Base-by-base conservation (phyloP, 2,888 invertebrate species). In the Scelioninae gen. 1 region DNA sequence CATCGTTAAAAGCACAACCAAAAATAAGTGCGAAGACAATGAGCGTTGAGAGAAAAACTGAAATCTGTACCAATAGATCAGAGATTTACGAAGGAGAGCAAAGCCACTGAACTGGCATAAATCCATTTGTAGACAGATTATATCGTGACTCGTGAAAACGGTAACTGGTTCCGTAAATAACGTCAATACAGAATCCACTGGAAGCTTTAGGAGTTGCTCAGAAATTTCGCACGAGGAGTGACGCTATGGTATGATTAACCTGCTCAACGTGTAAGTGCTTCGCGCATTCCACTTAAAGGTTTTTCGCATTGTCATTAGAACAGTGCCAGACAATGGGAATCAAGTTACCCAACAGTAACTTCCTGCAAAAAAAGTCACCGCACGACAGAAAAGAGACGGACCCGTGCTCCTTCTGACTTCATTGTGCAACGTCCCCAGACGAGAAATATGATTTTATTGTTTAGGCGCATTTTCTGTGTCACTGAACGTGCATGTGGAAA, bases 251-350 rank as follows among this genome's bases (percentile, higher is more conserved):
- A 29, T 69, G 78, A 71, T 78, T 71, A 78, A 78, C 63, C 69
- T 47, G 78, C 60, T 55, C 68, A 60, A 43, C 77, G 77, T 55
- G 62, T 62, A 53, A 77, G 77, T 62, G 68, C 68, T 49, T 10
- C 60, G 72, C 47, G 47, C 72, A 74, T 66, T 79, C 79, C 79
- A 47, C 66, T 79, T 74, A 55, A 51, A 72, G 66, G 55, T 68
- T 74, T 79, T 71, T 79, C 79, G 72, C 79, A 74, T 74, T 79
- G 79, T 79, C 79, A 79, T 79, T 79, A 79, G 60, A 71, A 13
- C 65, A 45, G 79, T 45, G 43, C n/a, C 74, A 47, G 66, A 79
- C 79, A 79, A 79, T 79, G 66, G 74, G 16, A 62, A 53, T 56
- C 65, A 65, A 15, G 65, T 79, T 79, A 63, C 72, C 65, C 78